Conservation (phyloP, 2,888 invertebrate genomes). For the Apeira syringaria region DNA sequence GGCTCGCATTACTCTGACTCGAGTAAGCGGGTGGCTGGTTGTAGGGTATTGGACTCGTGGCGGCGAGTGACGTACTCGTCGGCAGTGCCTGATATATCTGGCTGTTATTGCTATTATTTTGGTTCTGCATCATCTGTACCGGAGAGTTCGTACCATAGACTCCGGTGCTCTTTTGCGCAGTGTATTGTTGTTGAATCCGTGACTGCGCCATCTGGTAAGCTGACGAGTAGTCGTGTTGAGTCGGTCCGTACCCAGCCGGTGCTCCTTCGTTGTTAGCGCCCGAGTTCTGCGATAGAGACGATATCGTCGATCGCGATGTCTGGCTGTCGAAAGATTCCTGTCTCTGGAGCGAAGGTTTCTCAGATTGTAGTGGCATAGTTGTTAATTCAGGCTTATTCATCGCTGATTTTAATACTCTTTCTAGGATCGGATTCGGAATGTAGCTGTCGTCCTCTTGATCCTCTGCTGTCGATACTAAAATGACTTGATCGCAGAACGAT, state of each 20-base stretch:
- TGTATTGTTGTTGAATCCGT: conserved; percentile 62
- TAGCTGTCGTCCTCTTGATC: conserved; percentile 96
- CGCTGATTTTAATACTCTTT: conserved; percentile 92
- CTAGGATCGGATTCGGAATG: conserved; percentile 95
- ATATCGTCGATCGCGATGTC: conserved; percentile 77
- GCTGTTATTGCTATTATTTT: conserved; percentile 45
- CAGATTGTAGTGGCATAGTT: conserved; percentile 74
- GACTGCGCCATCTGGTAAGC: conserved; percentile 64
- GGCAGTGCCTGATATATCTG: conserved; percentile 70
- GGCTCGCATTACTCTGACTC: conserved; percentile 61
- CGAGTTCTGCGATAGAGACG: conserved; percentile 73
- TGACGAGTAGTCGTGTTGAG: conserved; percentile 63
- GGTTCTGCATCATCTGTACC: conserved; percentile 47
- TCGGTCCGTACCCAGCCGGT: conserved; percentile 66
- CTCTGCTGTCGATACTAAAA: conserved; percentile 95
- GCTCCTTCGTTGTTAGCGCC: conserved; percentile 55
- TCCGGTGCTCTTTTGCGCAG: conserved; percentile 57
- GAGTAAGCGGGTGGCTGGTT: conserved; percentile 66
- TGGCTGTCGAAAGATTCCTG: conserved; percentile 80
- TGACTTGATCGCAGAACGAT: conserved; percentile 97
- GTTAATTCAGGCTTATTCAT: conserved; percentile 88
- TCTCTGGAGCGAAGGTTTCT: conserved; percentile 73
- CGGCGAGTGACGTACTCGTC: conserved; percentile 52
- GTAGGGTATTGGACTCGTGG: conserved; percentile 64
- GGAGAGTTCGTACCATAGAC: conserved; percentile 59